Evolutionary conservation across 2,797 vertebrate species (phyloP).

Genomic region (Pipistrellus kuhlii): DNA sequence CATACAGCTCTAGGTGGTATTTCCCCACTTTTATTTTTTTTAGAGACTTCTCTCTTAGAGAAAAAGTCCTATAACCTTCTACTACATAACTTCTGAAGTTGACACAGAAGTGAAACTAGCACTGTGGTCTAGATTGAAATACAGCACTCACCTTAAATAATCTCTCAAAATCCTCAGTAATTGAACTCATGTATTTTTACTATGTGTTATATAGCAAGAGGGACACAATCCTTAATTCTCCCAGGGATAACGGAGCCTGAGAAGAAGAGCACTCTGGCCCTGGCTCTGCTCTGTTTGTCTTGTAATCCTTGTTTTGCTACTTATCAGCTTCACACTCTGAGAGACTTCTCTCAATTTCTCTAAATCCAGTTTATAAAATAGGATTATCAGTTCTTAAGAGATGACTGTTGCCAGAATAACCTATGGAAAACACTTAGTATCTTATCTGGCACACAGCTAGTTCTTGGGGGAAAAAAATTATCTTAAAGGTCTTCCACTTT

Average conservation of each 20-base stretch:
- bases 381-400: background rate
- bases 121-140: background rate
- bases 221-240: background rate
- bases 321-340: background rate
- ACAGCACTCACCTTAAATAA: background rate
- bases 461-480: background rate
- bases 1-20: background rate
- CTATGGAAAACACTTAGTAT: background rate
- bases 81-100: background rate
- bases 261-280: background rate
- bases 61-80: background rate
- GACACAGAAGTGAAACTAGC: background rate
- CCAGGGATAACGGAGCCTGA: background rate
- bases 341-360: conserved; percentile 36
- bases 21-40: background rate
- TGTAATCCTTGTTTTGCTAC: background rate
- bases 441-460: background rate
- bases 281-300: accelerated
- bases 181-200: conserved; percentile 7
- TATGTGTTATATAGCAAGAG: background rate
- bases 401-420: background rate
- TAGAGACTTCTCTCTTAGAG: background rate
- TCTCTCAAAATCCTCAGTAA: background rate
- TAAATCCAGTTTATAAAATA: background rate
- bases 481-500: background rate